These are phyloP conservation scores for Halictus quadricinctus DNA, from an alignment of 2,888 invertebrate genomes.

Conservation along the genomic window DNA sequence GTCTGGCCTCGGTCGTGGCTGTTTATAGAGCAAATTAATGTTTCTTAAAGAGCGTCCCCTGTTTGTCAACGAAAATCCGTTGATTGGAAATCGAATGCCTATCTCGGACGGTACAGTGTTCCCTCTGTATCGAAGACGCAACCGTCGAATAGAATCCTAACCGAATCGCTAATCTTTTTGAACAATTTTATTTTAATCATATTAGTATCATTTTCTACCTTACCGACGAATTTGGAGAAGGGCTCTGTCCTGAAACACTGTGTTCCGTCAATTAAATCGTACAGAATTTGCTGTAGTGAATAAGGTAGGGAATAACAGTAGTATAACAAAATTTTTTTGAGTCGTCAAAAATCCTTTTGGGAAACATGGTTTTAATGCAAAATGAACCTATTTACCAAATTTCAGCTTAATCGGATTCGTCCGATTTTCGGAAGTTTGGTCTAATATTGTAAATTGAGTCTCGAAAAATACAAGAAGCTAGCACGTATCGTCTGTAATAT, in stretches of 20 bases:
- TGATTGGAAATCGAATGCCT: conserved; percentile 9
- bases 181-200: background rate
- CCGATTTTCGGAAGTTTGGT: too few species aligned
- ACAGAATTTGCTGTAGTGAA: too few species aligned
- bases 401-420: too few species aligned
- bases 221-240: too few species aligned
- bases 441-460: background rate
- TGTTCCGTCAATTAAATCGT: too few species aligned
- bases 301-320: too few species aligned
- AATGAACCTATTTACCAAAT: too few species aligned
- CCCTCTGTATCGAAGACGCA: background rate
- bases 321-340: too few species aligned
- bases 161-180: background rate
- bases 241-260: too few species aligned
- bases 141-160: background rate
- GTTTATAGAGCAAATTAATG: conserved; percentile 53
- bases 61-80: conserved; percentile 23
- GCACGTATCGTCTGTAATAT: background rate
- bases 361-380: too few species aligned
- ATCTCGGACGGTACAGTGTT: background rate
- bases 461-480: background rate
- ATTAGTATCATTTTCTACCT: too few species aligned
- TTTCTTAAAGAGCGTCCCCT: background rate
- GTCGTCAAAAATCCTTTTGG: too few species aligned
- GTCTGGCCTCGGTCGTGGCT: background rate